Evolutionary conservation across 1,140 invertebrate species (phyloP).

Genomic region (Gryon sp.): DNA sequence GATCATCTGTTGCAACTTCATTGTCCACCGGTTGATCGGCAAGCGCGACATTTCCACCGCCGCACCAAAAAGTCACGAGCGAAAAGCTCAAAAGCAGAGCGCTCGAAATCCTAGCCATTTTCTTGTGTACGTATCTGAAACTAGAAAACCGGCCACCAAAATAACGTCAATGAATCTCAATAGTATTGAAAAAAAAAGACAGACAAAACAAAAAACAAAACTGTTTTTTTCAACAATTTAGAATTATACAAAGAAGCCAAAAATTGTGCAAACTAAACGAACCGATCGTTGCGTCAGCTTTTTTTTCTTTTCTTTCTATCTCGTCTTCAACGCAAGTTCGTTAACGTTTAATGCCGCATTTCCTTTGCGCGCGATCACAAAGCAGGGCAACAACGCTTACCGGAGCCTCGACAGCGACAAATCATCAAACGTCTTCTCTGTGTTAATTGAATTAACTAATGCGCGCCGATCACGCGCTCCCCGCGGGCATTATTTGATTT

Average conservation of each 20-base stretch:
- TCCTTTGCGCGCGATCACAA: slow-evolving; percentile 17
- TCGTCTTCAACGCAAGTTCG: slow-evolving; percentile 35
- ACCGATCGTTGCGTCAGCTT: neutral
- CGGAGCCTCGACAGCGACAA: slow-evolving; percentile 38
- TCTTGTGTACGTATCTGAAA: slow-evolving; percentile 29
- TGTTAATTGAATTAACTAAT: slow-evolving; percentile 52
- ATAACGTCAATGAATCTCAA: neutral
- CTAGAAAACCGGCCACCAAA: neutral
- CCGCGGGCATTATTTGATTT: slow-evolving; percentile 61
- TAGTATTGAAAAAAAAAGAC: neutral
- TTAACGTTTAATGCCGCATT: slow-evolving; percentile 56
- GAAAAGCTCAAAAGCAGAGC: slow-evolving; percentile 8
- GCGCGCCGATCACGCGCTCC: slow-evolving; percentile 49
- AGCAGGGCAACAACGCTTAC: slow-evolving; percentile 30
- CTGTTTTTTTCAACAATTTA: no score
- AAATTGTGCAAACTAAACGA: neutral
- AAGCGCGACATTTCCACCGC: neutral
- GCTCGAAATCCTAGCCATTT: slow-evolving; percentile 32
- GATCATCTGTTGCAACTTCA: slow-evolving; percentile 35
- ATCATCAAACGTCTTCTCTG: slow-evolving; percentile 40
- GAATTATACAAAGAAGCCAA: neutral
- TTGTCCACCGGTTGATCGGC: slow-evolving; percentile 18
- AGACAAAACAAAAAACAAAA: neutral
- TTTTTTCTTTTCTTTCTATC: no score
- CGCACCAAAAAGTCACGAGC: slow-evolving; percentile 4